These are phyloP conservation scores for Triplophysa bombifrons DNA, from an alignment of 2,797 vertebrate genomes.

Conservation along the genomic window DNA sequence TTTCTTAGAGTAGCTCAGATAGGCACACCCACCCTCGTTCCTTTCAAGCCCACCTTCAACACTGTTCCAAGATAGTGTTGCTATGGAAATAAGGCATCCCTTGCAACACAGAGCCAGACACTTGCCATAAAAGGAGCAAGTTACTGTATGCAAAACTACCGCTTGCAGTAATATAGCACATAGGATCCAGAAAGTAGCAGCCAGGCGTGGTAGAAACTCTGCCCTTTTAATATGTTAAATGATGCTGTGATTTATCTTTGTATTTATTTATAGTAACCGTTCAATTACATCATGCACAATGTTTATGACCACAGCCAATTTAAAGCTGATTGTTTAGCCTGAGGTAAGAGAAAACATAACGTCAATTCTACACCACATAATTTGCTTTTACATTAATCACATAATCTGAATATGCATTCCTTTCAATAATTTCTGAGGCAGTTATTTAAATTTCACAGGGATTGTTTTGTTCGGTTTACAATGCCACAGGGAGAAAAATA, in stretches of 20 bases:
- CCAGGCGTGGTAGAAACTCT: background rate
- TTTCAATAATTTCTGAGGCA: background rate
- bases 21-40: background rate
- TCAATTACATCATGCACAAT: background rate
- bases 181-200: background rate
- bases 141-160: background rate
- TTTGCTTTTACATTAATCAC: background rate
- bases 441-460: background rate
- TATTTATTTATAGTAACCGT: background rate
- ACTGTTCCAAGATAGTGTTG: constrained; percentile 31
- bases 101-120: constrained; percentile 1
- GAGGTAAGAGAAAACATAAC: background rate
- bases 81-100: constrained; percentile 43
- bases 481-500: constrained; percentile 4
- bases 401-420: background rate
- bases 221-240: background rate
- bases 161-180: background rate
- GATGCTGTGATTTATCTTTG: background rate
- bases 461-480: constrained; percentile 16
- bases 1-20: background rate
- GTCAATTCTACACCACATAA: background rate
- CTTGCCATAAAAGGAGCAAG: background rate
- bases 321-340: constrained; percentile 16
- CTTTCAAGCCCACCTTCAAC: constrained; percentile 7
- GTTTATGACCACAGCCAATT: background rate